These are phyloP conservation scores for Chalcis sispes DNA, from an alignment of 2,888 invertebrate genomes.

Conservation along the genomic window DNA sequence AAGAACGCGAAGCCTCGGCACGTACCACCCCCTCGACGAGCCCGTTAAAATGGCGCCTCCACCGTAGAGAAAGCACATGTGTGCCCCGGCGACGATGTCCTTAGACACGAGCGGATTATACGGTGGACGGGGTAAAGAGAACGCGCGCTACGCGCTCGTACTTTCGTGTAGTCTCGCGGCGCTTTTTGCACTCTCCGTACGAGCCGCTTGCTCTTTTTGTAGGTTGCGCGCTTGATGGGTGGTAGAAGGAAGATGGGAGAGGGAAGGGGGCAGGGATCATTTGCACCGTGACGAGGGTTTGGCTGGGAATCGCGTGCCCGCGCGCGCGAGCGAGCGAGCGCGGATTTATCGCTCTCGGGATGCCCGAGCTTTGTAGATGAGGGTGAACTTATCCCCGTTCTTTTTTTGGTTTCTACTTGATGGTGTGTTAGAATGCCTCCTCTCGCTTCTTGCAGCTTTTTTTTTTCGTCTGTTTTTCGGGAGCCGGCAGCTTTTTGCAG, in stretches of 20 bases:
- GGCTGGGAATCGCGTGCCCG: constrained; percentile 22
- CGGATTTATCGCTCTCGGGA: constrained; percentile 51
- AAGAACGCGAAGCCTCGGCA: constrained; percentile 2
- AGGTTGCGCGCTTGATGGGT: neutral
- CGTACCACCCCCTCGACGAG: neutral
- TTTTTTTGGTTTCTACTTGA: neutral
- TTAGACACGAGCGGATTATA: constrained; percentile 44
- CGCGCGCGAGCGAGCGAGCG: constrained; percentile 39
- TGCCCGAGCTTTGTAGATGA: neutral
- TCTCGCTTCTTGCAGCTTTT: neutral
- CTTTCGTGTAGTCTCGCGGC: neutral
- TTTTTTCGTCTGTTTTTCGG: neutral
- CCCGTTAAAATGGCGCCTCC: constrained; percentile 55
- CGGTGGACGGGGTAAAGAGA: neutral
- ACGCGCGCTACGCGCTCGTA: constrained; percentile 43
- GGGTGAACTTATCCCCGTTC: constrained; percentile 13
- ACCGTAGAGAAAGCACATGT: neutral
- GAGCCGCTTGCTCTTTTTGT: too few relatives aligned
- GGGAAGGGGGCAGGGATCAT: constrained; percentile 39
- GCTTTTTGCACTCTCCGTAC: neutral
- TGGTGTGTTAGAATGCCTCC: neutral
- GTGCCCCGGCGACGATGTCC: constrained; percentile 36
- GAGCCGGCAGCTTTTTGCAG: neutral
- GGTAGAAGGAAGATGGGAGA: neutral
- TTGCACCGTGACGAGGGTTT: constrained; percentile 55